A percentile compares a stretch with the other conserved stretches of the same genome.
Conservation (phyloP, 2,797 vertebrate genomes). For the Xenentodon cancila region DNA sequence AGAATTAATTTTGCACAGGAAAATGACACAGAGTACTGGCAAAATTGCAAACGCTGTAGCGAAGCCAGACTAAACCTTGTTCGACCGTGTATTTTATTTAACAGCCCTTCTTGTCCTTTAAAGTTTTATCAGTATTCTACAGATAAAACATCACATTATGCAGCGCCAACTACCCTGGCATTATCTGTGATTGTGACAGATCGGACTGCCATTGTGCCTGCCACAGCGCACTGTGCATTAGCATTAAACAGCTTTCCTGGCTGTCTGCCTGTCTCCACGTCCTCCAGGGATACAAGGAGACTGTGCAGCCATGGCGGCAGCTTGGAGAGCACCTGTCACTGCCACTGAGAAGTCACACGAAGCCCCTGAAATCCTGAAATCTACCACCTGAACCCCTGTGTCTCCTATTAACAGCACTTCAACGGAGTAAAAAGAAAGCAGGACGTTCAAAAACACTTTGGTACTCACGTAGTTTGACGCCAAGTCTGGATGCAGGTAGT, state of each 20-base stretch:
- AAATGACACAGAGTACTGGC: constrained; percentile 1
- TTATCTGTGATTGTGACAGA: constrained; percentile 78
- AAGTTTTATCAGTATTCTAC: constrained; percentile 76
- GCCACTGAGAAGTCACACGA: constrained; percentile 39
- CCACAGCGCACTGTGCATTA: constrained; percentile 72
- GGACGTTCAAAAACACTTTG: constrained; percentile 30
- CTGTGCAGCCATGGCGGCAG: constrained; percentile 64
- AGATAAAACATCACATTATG: constrained; percentile 76
- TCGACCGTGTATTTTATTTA: constrained; percentile 40
- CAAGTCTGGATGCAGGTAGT: constrained; percentile 98
- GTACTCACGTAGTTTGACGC: constrained; percentile 98
- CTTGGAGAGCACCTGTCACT: constrained; percentile 67
- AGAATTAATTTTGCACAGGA: constrained; percentile 11
- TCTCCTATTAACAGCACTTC: constrained; percentile 37
- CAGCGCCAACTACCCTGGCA: constrained; percentile 74
- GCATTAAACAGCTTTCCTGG: constrained; percentile 78
- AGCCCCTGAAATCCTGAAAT: constrained; percentile 40
- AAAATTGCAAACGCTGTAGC: constrained; percentile 22
- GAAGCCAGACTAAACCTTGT: constrained; percentile 39
- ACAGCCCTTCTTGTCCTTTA: constrained; percentile 60
- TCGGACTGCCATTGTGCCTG: constrained; percentile 73
- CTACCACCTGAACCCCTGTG: constrained; percentile 38
- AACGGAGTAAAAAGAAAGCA: constrained; percentile 33
- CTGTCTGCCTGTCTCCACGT: constrained; percentile 64
- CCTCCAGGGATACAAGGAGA: constrained; percentile 72